Percentiles rank a stretch among this genome's conserved stretches.
These are phyloP conservation scores for Corythucha ciliata DNA, from an alignment of 2,888 invertebrate genomes.

Conservation along the genomic window DNA sequence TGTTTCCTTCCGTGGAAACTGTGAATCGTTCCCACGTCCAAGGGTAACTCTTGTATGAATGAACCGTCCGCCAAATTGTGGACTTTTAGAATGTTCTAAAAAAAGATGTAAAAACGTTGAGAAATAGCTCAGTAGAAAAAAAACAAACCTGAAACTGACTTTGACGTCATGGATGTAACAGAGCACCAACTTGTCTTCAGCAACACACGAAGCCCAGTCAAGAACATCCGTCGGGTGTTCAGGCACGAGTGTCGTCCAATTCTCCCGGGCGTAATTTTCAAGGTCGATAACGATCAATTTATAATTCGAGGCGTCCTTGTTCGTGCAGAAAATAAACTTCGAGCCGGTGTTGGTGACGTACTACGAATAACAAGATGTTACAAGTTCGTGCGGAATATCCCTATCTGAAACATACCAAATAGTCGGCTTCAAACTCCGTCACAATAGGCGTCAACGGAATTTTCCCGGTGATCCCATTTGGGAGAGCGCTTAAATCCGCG, in stretches of 20 bases:
- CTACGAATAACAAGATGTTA: conserved; percentile 50
- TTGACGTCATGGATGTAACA: conserved; percentile 92
- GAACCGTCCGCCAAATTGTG: conserved; percentile 64
- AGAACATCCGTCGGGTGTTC: conserved; percentile 81
- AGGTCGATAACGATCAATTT: conserved; percentile 76
- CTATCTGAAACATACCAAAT: conserved; percentile 55
- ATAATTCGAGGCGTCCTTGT: conserved; percentile 88
- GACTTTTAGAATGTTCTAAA: conserved; percentile 72
- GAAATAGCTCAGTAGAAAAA: conserved; percentile 53
- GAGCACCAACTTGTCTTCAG: conserved; percentile 73
- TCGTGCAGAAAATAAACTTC: conserved; percentile 67
- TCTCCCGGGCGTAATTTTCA: conserved; percentile 56
- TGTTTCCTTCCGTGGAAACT: conserved; percentile 77
- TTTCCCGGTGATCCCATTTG: conserved; percentile 52
- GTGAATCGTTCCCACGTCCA: conserved; percentile 79
- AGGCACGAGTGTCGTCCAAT: conserved; percentile 74
- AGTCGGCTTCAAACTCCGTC: conserved; percentile 84
- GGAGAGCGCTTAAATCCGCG: conserved; percentile 55
- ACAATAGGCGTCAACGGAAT: conserved; percentile 70
- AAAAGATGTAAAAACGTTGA: conserved; percentile 51
- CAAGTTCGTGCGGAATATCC: conserved; percentile 11
- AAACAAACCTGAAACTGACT: conserved; percentile 41
- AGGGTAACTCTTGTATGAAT: conserved; percentile 59
- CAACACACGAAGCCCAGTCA: conserved; percentile 78
- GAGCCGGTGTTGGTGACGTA: conserved; percentile 82